Conservation (phyloP, 2,797 vertebrate species). For the Pseudochirops cupreus region DNA sequence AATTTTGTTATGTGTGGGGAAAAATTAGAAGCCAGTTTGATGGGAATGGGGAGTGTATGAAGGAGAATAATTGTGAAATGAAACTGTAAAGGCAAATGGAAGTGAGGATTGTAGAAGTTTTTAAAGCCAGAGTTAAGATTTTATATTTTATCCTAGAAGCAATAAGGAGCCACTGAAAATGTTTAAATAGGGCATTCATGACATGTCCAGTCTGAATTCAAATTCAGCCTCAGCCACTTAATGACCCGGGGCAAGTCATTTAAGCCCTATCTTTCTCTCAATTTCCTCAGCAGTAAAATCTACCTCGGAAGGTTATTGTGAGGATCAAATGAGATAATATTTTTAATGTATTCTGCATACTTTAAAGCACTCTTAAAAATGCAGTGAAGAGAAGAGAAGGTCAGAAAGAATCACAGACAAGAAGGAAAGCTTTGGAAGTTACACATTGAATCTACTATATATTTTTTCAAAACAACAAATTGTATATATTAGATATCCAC, state of each 20-base stretch:
- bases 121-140: neutral
- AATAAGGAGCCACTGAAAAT: too few species aligned
- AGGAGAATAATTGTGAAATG: neutral
- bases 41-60: neutral
- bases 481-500: neutral
- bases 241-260: neutral
- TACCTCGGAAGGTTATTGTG: neutral
- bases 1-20: neutral
- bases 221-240: neutral
- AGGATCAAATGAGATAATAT: neutral
- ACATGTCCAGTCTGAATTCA: neutral
- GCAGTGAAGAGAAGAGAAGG: neutral
- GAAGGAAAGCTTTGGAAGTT: neutral
- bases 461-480: neutral
- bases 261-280: neutral
- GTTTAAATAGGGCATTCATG: neutral
- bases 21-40: neutral
- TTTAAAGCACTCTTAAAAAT: neutral
- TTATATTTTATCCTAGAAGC: neutral
- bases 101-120: neutral
- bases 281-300: neutral
- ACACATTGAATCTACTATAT: neutral
- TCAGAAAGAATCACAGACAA: neutral
- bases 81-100: too few species aligned
- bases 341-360: neutral